Evolutionary conservation across 1,140 invertebrate genomes (phyloP).

Genomic region (Magallana angulata): DNA sequence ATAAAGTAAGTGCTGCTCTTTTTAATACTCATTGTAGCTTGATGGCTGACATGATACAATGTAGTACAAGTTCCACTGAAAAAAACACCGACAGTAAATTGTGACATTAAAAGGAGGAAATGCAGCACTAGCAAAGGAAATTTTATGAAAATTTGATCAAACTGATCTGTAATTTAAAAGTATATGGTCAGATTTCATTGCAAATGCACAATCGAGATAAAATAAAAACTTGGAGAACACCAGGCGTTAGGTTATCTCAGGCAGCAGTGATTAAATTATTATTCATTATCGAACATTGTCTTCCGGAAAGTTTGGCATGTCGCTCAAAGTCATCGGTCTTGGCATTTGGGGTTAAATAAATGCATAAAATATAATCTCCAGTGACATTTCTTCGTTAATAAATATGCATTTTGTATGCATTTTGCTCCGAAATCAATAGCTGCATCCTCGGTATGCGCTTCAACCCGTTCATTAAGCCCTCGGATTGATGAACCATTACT

Average conservation of each 20-base stretch:
- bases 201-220: too few relatives aligned
- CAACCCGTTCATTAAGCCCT: conserved; percentile 24
- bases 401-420: conserved; percentile 38
- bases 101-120: too few relatives aligned
- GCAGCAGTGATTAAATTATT: background rate
- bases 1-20: too few relatives aligned
- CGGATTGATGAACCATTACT: conserved; percentile 35
- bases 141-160: too few relatives aligned
- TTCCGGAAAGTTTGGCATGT: background rate
- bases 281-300: background rate
- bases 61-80: too few relatives aligned
- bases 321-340: conserved; percentile 13
- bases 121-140: too few relatives aligned
- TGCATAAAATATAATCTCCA: conserved; percentile 29
- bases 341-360: conserved; percentile 29
- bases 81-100: too few relatives aligned
- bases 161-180: too few relatives aligned
- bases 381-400: conserved; percentile 3
- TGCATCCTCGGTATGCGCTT: conserved; percentile 20
- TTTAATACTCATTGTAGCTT: too few relatives aligned
- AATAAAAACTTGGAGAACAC: background rate
- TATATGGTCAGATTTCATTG: too few relatives aligned
- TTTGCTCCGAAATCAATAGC: conserved; percentile 21
- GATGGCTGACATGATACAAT: too few relatives aligned
- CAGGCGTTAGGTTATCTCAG: background rate